These are phyloP conservation scores for Scelioninae gen. 1 DNA, from an alignment of 2,888 invertebrate species.

Conservation along the genomic window DNA sequence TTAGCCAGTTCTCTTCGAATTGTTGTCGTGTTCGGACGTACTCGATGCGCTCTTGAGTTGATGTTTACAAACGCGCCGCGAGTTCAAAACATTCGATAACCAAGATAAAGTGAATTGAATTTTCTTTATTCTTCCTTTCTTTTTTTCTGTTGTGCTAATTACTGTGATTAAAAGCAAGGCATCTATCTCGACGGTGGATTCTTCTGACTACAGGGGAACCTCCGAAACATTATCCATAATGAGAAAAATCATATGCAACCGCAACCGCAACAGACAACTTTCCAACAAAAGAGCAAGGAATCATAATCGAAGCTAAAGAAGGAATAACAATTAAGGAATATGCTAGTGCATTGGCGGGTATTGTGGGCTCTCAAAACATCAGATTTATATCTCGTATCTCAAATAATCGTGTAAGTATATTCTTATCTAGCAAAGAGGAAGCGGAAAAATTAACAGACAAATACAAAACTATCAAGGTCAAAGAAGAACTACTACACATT, in stretches of 20 bases:
- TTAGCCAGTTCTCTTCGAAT: too few species aligned
- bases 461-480: background rate
- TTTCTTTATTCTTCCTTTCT: too few species aligned
- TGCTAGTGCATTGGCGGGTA: background rate
- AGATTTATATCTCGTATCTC: constrained; percentile 20
- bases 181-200: too few species aligned
- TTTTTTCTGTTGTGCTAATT: too few species aligned
- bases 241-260: constrained; percentile 1
- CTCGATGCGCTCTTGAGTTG: too few species aligned
- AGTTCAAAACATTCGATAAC: too few species aligned
- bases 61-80: too few species aligned
- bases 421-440: background rate
- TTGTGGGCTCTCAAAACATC: background rate
- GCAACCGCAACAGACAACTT: background rate
- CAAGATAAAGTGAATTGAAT: too few species aligned
- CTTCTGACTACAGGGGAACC: constrained; percentile 16
- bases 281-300: constrained; percentile 22
- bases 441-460: constrained; percentile 13
- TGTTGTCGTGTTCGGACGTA: too few species aligned
- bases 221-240: background rate
- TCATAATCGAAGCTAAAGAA: constrained; percentile 9
- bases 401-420: constrained; percentile 15
- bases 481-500: background rate
- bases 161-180: too few species aligned
- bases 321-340: constrained; percentile 23